A percentile compares a stretch with the other conserved stretches of the same genome.
Evolutionary conservation across 1,140 invertebrate genomes (phyloP).

Genomic region (Penaeus chinensis): DNA sequence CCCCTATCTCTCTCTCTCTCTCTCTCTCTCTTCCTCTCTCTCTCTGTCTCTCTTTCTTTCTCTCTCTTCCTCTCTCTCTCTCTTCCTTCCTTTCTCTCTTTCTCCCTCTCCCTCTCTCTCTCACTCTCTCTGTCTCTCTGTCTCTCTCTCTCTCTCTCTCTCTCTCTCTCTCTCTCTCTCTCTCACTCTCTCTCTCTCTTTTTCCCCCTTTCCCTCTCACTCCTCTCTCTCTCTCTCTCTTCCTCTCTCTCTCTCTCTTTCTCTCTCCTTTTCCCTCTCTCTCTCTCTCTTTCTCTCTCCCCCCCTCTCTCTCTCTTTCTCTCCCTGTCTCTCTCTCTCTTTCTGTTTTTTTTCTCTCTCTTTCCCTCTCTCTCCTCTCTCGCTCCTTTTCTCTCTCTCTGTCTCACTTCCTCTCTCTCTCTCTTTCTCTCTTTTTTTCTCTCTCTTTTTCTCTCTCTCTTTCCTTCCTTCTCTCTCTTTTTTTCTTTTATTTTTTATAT

Average conservation of each 20-base stretch:
- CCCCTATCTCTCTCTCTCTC: too few species aligned
- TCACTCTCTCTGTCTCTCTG: too few species aligned
- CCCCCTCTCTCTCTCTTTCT: background rate
- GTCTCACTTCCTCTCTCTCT: too few species aligned
- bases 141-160: too few species aligned
- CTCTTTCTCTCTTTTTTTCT: too few species aligned
- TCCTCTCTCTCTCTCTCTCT: background rate
- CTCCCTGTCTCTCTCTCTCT: too few species aligned
- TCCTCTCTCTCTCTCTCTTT: background rate
- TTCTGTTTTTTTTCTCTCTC: background rate
- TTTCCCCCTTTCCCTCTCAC: background rate
- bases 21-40: too few species aligned
- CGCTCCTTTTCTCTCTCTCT: background rate
- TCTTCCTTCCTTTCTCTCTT: background rate
- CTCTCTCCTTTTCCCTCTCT: background rate
- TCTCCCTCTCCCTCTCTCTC: background rate
- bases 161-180: too few species aligned
- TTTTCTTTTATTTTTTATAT: too few species aligned
- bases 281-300: background rate
- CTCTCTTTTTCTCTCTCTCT: too few species aligned
- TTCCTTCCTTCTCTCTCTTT: conserved; percentile 27
- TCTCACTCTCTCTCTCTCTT: background rate
- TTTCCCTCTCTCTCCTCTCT: background rate
- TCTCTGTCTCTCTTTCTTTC: background rate
- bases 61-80: background rate